Evolutionary conservation across 2,888 invertebrate genomes (phyloP).

Genomic region (Incurvaria masculella): DNA sequence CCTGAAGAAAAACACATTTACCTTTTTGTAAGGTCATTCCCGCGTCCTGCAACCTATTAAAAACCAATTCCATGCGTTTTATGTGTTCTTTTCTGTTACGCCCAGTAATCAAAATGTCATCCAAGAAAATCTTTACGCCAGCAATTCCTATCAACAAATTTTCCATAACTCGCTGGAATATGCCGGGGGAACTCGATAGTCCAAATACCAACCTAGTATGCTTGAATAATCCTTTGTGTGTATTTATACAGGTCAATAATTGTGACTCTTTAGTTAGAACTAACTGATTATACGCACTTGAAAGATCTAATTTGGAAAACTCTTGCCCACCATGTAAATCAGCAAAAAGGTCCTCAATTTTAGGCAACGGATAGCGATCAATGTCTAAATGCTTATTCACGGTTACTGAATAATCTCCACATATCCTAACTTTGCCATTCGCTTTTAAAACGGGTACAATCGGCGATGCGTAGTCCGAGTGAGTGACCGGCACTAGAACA

Average conservation of each 20-base stretch:
- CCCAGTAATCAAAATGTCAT: conserved; percentile 1
- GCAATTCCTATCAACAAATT: conserved; percentile 13
- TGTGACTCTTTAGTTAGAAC: neutral
- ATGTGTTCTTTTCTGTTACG: neutral
- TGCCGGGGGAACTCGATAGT: neutral
- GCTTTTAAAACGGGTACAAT: neutral
- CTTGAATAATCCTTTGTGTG: neutral
- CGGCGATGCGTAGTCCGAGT: conserved; percentile 2
- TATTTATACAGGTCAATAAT: neutral
- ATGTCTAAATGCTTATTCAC: neutral
- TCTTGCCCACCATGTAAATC: neutral
- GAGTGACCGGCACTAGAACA: neutral
- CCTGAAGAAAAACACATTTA: too few relatives aligned
- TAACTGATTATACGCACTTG: conserved; percentile 1
- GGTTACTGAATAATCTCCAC: conserved; percentile 1
- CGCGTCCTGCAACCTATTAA: neutral
- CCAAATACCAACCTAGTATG: neutral
- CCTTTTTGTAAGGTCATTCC: conserved; percentile 1
- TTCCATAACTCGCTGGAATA: neutral
- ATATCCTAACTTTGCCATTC: neutral
- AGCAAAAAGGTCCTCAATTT: neutral
- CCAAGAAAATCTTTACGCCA: neutral
- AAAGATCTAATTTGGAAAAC: neutral
- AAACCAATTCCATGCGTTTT: neutral
- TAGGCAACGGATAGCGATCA: conserved; percentile 1